A percentile compares a stretch with the other conserved stretches of the same genome.
phyloP scores from a whole-genome alignment of 1,140 invertebrate species.

The Potamilus streckersoni region DNA sequence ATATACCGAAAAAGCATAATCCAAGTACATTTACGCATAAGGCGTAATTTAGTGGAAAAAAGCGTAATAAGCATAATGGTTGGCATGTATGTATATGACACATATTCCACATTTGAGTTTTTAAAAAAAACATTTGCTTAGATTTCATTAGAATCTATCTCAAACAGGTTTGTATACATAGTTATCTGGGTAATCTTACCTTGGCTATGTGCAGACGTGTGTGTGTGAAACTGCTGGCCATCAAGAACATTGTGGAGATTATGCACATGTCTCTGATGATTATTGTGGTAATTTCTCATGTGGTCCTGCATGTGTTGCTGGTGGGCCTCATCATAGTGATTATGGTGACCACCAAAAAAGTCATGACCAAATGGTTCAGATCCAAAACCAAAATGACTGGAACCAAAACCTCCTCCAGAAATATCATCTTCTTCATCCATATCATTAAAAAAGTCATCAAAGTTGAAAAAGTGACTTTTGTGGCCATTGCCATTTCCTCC shows the following conservation, averaged over 20 bases:
- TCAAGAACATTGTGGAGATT: not conserved
- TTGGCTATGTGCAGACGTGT: no score
- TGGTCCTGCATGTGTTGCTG: slow-evolving; percentile 25
- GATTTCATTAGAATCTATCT: no score
- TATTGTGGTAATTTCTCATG: slow-evolving; percentile 27
- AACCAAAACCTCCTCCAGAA: slow-evolving; percentile 29
- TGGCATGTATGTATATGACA: no score
- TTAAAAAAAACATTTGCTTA: no score
- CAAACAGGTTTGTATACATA: no score
- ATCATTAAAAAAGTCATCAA: slow-evolving; percentile 58
- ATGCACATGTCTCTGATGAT: slow-evolving; percentile 23
- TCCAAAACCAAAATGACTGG: slow-evolving; percentile 26
- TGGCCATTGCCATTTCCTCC: slow-evolving; percentile 35
- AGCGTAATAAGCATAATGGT: no score
- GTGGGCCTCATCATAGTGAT: slow-evolving; percentile 33
- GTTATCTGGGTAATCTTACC: no score
- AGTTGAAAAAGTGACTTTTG: slow-evolving; percentile 47
- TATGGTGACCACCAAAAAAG: slow-evolving; percentile 33
- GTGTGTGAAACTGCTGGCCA: no score
- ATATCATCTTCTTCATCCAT: slow-evolving; percentile 43
- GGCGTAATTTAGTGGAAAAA: no score
- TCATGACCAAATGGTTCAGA: slow-evolving; percentile 26
- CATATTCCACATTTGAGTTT: no score
- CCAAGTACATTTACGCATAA: no score
- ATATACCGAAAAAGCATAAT: no score